phyloP scores from a whole-genome alignment of 2,113 vertebrate genomes.

The Vicugna pacos region DNA sequence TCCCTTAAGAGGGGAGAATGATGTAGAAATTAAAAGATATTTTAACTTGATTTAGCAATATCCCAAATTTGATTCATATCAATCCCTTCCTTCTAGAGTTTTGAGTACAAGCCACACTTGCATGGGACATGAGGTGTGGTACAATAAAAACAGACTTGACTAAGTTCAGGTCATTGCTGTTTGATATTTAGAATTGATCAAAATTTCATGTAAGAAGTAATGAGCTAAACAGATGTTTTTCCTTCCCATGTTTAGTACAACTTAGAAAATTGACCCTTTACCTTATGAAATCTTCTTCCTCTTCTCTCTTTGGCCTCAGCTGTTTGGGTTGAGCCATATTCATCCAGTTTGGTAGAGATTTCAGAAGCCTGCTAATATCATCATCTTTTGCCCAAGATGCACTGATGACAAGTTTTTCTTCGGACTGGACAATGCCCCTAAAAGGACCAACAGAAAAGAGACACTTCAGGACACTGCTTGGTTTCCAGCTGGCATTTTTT shows the following conservation, averaged over 20 bases:
- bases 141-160: not conserved
- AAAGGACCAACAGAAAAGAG: not conserved
- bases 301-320: constrained; percentile 95
- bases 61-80: not conserved
- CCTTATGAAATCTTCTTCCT: constrained; percentile 98
- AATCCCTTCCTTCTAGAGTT: not conserved
- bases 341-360: constrained; percentile 97
- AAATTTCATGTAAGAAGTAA: not conserved
- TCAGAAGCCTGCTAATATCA: constrained; percentile 97
- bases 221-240: fast-evolving
- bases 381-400: constrained; percentile 99
- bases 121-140: not conserved
- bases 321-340: constrained; percentile 97
- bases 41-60: not conserved
- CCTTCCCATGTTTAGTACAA: not conserved
- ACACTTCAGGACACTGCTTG: not conserved
- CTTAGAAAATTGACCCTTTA: constrained; percentile 61
- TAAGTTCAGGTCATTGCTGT: not conserved
- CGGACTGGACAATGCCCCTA: constrained; percentile 94
- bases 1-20: not conserved
- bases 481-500: not conserved
- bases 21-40: not conserved
- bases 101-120: not conserved
- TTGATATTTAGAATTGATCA: not conserved
- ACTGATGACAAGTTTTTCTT: constrained; percentile 98